phyloP scores from a whole-genome alignment of 1,140 invertebrate genomes.

The Ceratoteleas bidentatus region DNA sequence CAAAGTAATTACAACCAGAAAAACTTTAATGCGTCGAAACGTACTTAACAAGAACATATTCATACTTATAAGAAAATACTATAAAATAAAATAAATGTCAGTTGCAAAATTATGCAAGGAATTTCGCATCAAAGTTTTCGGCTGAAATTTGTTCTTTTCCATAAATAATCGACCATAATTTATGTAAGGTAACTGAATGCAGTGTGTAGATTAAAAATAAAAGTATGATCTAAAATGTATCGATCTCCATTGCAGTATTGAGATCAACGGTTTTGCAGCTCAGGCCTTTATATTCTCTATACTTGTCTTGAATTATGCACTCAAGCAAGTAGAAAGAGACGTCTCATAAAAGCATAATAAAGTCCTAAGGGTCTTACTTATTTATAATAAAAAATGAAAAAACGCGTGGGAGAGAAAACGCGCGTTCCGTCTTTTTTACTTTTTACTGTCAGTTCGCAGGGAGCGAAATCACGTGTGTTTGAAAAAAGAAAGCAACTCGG shows the following conservation, averaged over 20 bases:
- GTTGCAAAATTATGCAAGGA: too few species aligned
- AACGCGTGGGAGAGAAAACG: background rate
- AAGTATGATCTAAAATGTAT: background rate
- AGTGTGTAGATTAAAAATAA: too few species aligned
- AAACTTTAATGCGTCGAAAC: too few species aligned
- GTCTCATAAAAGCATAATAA: slow-evolving; percentile 1
- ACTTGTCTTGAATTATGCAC: slow-evolving; percentile 10
- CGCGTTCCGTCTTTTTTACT: background rate
- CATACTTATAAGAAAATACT: too few species aligned
- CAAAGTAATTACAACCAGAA: too few species aligned
- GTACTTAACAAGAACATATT: too few species aligned
- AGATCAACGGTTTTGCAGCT: slow-evolving; percentile 23
- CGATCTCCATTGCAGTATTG: background rate
- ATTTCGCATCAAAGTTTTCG: too few species aligned
- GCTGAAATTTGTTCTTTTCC: too few species aligned
- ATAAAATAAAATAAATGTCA: too few species aligned
- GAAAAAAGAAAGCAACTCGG: background rate
- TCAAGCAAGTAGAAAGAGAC: slow-evolving; percentile 17
- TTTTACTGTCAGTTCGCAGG: background rate
- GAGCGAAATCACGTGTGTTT: slow-evolving; percentile 3
- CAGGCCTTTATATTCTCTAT: slow-evolving; percentile 2
- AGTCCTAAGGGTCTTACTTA: slow-evolving; percentile 4
- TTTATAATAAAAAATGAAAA: background rate
- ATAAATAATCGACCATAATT: too few species aligned
- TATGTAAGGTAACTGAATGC: too few species aligned